A percentile compares a stretch with the other conserved stretches of the same genome.
phyloP scores from a whole-genome alignment of 2,113 vertebrate genomes.

The Manacus vitellinus region DNA sequence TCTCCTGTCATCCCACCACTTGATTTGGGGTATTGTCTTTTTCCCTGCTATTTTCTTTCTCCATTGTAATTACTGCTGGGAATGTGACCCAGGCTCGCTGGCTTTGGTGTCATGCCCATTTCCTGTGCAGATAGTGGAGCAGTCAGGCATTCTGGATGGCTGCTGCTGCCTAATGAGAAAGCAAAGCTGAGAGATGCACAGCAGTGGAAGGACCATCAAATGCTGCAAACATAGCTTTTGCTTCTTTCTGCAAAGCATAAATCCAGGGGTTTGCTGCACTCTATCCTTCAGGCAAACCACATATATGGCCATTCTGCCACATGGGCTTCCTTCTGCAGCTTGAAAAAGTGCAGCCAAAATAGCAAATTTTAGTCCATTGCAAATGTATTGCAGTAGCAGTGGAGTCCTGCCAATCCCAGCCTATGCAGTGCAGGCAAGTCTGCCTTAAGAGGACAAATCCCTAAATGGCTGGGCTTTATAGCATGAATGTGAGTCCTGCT shows the following conservation, averaged over 20 bases:
- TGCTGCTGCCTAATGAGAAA: not conserved
- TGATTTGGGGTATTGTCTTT: not conserved
- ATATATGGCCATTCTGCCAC: not conserved
- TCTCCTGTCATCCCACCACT: not conserved
- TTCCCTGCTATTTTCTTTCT: not conserved
- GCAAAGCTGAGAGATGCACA: not conserved
- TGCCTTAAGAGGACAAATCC: not conserved
- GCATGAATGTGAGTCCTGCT: not conserved
- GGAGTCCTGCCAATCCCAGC: not conserved
- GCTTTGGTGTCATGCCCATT: not conserved
- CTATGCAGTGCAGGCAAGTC: fast-evolving
- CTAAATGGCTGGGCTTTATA: not conserved
- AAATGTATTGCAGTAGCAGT: not conserved
- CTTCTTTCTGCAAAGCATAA: not conserved
- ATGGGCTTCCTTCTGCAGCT: not conserved
- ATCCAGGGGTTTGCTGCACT: not conserved
- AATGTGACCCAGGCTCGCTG: not conserved
- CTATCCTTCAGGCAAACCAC: not conserved
- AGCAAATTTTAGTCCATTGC: not conserved
- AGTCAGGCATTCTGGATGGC: not conserved
- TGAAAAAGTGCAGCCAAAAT: not conserved
- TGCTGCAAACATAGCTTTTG: not conserved
- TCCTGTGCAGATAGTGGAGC: not conserved
- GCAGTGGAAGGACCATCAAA: not conserved
- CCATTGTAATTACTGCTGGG: not conserved